phyloP scores from a whole-genome alignment of 2,113 vertebrate genomes.

The Anarrhichthys ocellatus region DNA sequence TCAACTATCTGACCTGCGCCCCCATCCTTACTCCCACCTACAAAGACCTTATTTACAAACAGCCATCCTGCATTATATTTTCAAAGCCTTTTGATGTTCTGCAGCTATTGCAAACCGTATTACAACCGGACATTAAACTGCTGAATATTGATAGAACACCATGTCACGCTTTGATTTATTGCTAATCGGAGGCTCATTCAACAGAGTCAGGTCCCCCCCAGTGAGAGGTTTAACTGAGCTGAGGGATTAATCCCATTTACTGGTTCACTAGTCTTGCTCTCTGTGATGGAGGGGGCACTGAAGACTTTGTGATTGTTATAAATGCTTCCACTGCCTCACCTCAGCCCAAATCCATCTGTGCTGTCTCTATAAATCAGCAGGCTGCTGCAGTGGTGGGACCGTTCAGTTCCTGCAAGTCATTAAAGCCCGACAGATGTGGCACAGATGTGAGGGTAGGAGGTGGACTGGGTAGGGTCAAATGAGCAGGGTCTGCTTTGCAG shows the following conservation, averaged over 20 bases:
- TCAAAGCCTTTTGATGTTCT: not conserved
- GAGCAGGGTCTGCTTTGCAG: slow-evolving; percentile 16
- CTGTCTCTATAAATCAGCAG: slow-evolving; percentile 13
- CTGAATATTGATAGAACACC: slow-evolving; percentile 6
- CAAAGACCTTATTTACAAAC: not conserved
- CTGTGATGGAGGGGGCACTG: not conserved
- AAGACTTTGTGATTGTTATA: slow-evolving; percentile 20
- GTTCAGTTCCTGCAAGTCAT: slow-evolving; percentile 27
- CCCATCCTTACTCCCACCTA: not conserved
- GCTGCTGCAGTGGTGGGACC: not conserved
- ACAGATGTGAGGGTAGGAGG: slow-evolving; percentile 57
- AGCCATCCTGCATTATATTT: not conserved
- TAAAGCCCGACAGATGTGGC: slow-evolving; percentile 56
- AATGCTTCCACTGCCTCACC: slow-evolving; percentile 22
- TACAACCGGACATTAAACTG: slow-evolving; percentile 15
- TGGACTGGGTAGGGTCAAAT: slow-evolving; percentile 40
- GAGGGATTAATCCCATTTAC: slow-evolving; percentile 22
- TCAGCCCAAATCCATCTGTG: slow-evolving; percentile 22
- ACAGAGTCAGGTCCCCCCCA: not conserved
- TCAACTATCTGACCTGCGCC: not conserved
- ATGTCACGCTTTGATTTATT: slow-evolving; percentile 8
- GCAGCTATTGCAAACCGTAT: not conserved
- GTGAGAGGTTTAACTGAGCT: slow-evolving; percentile 12
- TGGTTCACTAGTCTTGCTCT: not conserved
- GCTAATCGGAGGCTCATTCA: slow-evolving; percentile 21